Percentiles rank a stretch among this genome's conserved stretches.
These are phyloP conservation scores for Manacus vitellinus DNA, from an alignment of 2,113 vertebrate genomes.

Conservation along the genomic window DNA sequence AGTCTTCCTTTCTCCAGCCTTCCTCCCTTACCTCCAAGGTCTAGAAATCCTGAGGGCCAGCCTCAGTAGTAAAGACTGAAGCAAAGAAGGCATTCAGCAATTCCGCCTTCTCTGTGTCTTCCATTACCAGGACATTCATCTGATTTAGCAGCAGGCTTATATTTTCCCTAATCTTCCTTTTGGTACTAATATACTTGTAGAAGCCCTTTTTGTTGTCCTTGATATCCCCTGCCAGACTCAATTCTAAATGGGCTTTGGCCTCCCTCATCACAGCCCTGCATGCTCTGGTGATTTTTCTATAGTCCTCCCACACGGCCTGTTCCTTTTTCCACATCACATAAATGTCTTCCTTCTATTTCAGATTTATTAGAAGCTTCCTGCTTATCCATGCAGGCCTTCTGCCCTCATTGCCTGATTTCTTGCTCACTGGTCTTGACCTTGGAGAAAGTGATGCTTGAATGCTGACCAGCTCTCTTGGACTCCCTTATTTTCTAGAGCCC, in stretches of 20 bases:
- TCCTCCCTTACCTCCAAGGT: not conserved
- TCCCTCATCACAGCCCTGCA: not conserved
- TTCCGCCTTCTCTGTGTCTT: not conserved
- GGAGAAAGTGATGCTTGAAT: not conserved
- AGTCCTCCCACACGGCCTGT: not conserved
- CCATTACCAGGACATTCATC: rapidly evolving
- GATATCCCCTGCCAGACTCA: not conserved
- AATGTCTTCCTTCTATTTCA: not conserved
- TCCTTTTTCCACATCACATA: not conserved
- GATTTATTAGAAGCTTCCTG: not conserved
- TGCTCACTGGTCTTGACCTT: not conserved
- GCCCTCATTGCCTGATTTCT: too few species aligned
- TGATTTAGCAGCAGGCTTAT: not conserved
- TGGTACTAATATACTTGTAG: not conserved
- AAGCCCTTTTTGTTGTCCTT: not conserved
- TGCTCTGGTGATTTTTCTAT: not conserved
- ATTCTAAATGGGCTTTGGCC: too few species aligned
- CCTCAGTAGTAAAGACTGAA: not conserved
- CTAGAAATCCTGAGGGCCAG: not conserved
- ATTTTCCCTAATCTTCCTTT: not conserved
- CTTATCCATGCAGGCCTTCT: not conserved
- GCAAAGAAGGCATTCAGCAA: not conserved
- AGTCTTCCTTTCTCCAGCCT: not conserved
- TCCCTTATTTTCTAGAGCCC: not conserved
- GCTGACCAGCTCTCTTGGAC: not conserved